Conservation (phyloP, 2,888 invertebrate species). For the Scaptomyza parva region DNA sequence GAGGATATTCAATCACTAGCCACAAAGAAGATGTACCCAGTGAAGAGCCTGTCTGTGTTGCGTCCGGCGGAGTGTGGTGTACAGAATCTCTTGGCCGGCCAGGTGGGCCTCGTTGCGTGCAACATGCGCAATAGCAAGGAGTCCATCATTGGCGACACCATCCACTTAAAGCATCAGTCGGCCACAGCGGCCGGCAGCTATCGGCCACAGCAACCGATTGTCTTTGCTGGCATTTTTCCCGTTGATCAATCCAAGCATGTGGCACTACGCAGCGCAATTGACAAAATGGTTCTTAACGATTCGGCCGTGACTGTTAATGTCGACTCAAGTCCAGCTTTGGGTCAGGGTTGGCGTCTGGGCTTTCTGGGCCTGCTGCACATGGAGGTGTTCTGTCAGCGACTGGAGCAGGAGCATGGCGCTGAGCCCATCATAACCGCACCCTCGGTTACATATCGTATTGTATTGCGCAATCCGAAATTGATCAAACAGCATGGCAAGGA, state of each 20-base stretch:
- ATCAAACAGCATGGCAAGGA: slow-evolving; percentile 88
- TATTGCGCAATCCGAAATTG: slow-evolving; percentile 90
- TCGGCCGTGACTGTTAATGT: slow-evolving; percentile 93
- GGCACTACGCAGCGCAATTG: slow-evolving; percentile 91
- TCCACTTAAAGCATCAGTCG: slow-evolving; percentile 86
- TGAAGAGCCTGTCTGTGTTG: slow-evolving; percentile 92
- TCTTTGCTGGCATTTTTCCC: slow-evolving; percentile 94
- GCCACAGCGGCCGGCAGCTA: slow-evolving; percentile 87
- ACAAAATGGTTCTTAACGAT: slow-evolving; percentile 97
- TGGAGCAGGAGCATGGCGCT: slow-evolving; percentile 93
- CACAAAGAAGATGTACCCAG: slow-evolving; percentile 90
- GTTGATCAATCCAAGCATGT: slow-evolving; percentile 94
- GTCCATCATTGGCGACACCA: slow-evolving; percentile 91
- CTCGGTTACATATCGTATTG: slow-evolving; percentile 92
- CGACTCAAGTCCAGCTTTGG: slow-evolving; percentile 94
- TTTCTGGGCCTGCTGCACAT: slow-evolving; percentile 94
- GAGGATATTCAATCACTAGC: slow-evolving; percentile 90
- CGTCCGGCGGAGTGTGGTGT: slow-evolving; percentile 90
- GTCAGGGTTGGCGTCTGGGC: slow-evolving; percentile 95
- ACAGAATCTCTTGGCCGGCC: slow-evolving; percentile 91
- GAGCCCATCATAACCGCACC: slow-evolving; percentile 94
- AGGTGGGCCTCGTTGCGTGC: slow-evolving; percentile 95
- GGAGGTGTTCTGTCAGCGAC: slow-evolving; percentile 94
- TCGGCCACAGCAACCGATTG: slow-evolving; percentile 90
- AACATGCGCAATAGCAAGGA: slow-evolving; percentile 91